These are phyloP conservation scores for Eleutherodactylus coqui DNA, from an alignment of 2,797 vertebrate genomes.

Conservation along the genomic window DNA sequence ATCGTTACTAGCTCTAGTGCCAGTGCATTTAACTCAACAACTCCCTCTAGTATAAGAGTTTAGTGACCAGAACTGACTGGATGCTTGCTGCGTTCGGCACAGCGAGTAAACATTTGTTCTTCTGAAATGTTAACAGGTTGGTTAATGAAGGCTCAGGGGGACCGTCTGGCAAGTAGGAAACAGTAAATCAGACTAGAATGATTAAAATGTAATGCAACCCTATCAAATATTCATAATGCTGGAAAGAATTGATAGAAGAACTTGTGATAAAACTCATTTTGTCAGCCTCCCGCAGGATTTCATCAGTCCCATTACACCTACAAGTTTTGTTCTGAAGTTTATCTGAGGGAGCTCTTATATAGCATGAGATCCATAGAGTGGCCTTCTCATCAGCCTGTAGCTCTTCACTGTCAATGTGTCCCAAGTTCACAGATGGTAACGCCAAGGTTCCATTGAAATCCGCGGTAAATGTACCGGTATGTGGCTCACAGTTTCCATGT, in stretches of 20 bases:
- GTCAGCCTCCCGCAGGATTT: constrained; percentile 9
- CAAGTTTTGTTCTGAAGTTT: constrained; percentile 20
- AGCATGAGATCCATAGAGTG: neutral
- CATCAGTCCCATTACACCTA: neutral
- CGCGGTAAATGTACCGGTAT: constrained; percentile 51
- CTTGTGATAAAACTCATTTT: constrained; percentile 22
- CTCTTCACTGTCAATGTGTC: neutral
- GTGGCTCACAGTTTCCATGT: constrained; percentile 52
- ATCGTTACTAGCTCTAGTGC: neutral
- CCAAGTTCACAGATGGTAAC: constrained; percentile 42
- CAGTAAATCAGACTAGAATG: constrained; percentile 43
- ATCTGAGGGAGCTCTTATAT: neutral
- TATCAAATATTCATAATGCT: constrained; percentile 55
- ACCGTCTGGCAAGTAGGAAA: constrained; percentile 9
- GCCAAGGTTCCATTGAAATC: constrained; percentile 57
- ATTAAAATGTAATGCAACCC: constrained; percentile 53
- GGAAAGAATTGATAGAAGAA: constrained; percentile 20
- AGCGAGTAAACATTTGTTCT: constrained; percentile 54
- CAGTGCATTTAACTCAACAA: neutral
- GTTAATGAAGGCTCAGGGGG: constrained; percentile 46
- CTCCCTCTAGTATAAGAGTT: neutral
- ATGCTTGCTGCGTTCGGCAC: neutral
- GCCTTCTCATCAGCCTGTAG: neutral
- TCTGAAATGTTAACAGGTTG: constrained; percentile 44
- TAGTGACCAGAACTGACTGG: constrained; percentile 18